Conservation (phyloP, 2,888 invertebrate genomes). For the Lasius fuliginosus region DNA sequence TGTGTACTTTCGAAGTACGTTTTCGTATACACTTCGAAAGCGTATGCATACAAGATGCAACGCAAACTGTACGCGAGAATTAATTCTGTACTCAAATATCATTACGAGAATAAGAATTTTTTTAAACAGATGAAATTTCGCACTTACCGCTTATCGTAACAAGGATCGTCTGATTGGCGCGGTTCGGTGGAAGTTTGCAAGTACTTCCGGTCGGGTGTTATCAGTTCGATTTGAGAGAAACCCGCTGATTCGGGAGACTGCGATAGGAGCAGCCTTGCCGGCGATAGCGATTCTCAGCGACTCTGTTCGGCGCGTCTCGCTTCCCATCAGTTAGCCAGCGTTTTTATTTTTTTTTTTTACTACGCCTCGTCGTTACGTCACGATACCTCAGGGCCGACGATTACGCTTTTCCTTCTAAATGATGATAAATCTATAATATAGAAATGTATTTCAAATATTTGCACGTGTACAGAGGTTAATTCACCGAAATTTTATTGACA, state of each 20-base stretch:
- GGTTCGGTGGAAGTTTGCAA: neutral
- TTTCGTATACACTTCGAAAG: neutral
- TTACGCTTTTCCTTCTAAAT: neutral
- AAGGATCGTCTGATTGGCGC: constrained; percentile 7
- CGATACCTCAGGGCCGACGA: constrained; percentile 12
- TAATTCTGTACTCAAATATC: neutral
- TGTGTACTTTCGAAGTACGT: neutral
- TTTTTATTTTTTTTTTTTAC: neutral
- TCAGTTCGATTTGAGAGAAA: constrained; percentile 4
- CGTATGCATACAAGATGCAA: neutral
- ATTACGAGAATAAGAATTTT: neutral
- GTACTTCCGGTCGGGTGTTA: constrained; percentile 33
- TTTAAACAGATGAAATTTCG: neutral
- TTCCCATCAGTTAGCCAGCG: neutral
- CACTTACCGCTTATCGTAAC: constrained; percentile 29
- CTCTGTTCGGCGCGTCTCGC: neutral
- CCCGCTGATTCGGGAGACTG: neutral
- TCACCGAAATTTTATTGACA: neutral
- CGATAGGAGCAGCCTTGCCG: neutral
- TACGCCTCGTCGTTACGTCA: constrained; percentile 18
- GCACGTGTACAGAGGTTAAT: neutral
- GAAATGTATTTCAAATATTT: constrained; percentile 10
- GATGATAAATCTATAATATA: neutral
- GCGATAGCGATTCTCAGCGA: neutral
- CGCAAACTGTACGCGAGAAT: neutral